A percentile compares a stretch with the other conserved stretches of the same genome.
These are phyloP conservation scores for Manis javanica DNA, from an alignment of 2,797 vertebrate species.

Conservation along the genomic window DNA sequence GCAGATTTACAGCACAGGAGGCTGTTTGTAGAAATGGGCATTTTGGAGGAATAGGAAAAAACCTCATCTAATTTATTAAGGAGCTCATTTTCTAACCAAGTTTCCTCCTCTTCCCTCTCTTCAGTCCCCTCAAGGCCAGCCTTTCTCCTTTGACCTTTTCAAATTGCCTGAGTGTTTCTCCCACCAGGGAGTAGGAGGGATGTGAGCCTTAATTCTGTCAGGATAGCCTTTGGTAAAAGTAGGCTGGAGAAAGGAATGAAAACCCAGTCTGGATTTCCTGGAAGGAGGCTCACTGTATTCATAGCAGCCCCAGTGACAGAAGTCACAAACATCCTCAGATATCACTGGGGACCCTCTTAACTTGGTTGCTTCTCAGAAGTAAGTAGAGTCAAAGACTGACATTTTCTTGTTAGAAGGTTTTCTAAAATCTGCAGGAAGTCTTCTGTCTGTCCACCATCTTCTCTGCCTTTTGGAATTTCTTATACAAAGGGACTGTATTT, in stretches of 20 bases:
- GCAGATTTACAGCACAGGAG: rapidly evolving
- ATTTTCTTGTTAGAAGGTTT: not conserved
- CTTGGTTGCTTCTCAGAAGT: not conserved
- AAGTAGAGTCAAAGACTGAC: not conserved
- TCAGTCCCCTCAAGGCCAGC: not conserved
- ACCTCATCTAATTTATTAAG: not conserved
- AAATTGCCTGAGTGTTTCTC: not conserved
- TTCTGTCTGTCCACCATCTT: not conserved
- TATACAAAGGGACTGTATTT: not conserved
- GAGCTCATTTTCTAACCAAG: not conserved
- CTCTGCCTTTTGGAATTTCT: not conserved
- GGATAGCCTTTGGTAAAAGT: not conserved
- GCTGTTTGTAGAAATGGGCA: not conserved
- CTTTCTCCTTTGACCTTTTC: not conserved
- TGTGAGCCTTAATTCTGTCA: not conserved
- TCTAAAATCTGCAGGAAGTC: not conserved
- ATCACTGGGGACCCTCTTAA: not conserved
- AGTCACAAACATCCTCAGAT: not conserved
- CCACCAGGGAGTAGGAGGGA: not conserved
- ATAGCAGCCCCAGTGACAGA: not conserved
- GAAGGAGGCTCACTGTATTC: not conserved
- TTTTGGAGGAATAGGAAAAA: not conserved
- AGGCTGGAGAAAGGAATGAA: not conserved
- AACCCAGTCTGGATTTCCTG: not conserved
- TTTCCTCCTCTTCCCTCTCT: not conserved